These are phyloP conservation scores for Chalcis sispes DNA, from an alignment of 2,888 invertebrate genomes.

Conservation along the genomic window DNA sequence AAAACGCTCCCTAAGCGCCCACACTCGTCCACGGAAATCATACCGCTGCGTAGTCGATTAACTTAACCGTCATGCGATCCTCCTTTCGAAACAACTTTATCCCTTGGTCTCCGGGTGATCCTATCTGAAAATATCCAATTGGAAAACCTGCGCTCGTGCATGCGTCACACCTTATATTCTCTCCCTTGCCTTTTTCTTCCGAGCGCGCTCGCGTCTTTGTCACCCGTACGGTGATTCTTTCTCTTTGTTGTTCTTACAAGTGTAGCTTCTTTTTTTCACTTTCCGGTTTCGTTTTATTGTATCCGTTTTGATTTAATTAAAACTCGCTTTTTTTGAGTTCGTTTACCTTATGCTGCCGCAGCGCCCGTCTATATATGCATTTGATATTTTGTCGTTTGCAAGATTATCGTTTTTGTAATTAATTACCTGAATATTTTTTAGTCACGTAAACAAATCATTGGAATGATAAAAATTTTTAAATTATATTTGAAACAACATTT, in stretches of 20 bases:
- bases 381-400: no score
- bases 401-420: no score
- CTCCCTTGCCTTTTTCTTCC: not conserved
- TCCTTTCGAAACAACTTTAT: slow-evolving; percentile 37
- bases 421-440: no score
- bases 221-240: slow-evolving; percentile 13
- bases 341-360: no score
- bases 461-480: no score
- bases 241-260: not conserved
- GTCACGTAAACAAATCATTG: no score
- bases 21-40: slow-evolving; percentile 33
- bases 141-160: slow-evolving; percentile 27
- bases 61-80: slow-evolving; percentile 27
- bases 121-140: slow-evolving; percentile 49
- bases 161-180: slow-evolving; percentile 6
- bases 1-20: slow-evolving; percentile 44
- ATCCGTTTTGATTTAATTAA: slow-evolving; percentile 21
- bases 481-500: no score
- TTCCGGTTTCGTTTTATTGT: not conserved
- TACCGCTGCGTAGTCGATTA: not conserved
- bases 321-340: not conserved
- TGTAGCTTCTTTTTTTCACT: not conserved
- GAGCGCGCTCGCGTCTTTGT: slow-evolving; percentile 16
- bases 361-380: no score
- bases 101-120: slow-evolving; percentile 20